Base-by-base conservation (phyloP, 2,797 vertebrate species). In the Enteromius argenteus region DNA sequence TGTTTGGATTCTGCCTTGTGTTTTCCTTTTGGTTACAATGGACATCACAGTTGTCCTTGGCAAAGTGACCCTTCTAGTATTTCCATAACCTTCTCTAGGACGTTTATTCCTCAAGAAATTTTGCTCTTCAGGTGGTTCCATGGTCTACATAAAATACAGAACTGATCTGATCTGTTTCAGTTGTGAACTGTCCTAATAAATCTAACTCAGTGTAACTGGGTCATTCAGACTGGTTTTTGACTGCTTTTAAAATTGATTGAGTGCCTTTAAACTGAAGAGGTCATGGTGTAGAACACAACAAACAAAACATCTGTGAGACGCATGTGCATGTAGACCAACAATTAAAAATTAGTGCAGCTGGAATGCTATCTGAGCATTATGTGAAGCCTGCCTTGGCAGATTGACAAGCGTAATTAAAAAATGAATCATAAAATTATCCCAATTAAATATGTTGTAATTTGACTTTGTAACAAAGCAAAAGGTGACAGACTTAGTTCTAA, bases 1-100 rank as follows among this genome's bases (percentile, higher is more conserved):
- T 46, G 58, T 78, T 78, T 78, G 75, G 39, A 30, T 78, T 44
- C 75, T 78, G 15, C 58, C 75, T 30, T 78, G 39, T 2, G 14
- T 76, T 77, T 64, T 78, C 39, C 23, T 2, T 78, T 78, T 64
- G 23, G 37, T 64, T 30, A 62, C 23, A 13, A 42, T 0, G 1
- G 27, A 62, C 19, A 44, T 62, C 49, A 39, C 58, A 78, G 39
- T 46, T 23, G 60, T 30, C 21, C n/a, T 77, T 44, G 56, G 75
- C 23, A 64, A 78, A 46, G 5, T 44, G 15, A 78, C 23, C 1
- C 23, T 64, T 78, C 39, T 46, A 46, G 10, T 32, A 44, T 64
- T 78, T 78, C 21, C 17, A 78, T 46, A 78, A 78, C 56, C 39
- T 46, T 64, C 15, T 46, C 37, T 32, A 17, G 37, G 53, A 42